Evolutionary conservation across 2,888 invertebrate genomes (phyloP).

Genomic region (Drosophila melanosoma): DNA sequence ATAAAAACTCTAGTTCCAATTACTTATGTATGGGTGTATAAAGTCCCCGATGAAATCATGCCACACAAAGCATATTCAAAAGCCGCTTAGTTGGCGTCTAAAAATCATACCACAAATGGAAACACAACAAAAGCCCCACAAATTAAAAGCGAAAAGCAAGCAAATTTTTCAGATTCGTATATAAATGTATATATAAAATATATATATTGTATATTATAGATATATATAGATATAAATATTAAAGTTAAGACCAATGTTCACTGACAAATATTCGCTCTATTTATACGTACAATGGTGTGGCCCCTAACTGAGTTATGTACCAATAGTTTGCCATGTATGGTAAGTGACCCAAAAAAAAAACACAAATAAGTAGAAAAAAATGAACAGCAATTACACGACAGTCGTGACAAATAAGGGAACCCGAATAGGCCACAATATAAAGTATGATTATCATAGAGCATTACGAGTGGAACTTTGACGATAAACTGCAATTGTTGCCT

Average conservation of each 20-base stretch:
- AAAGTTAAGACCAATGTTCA: constrained; percentile 10
- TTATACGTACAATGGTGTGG: constrained; percentile 10
- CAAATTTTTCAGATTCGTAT: constrained; percentile 58
- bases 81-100: constrained; percentile 48
- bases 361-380: background rate
- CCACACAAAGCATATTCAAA: constrained; percentile 40
- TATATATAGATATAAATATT: constrained; percentile 5
- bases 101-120: constrained; percentile 32
- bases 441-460: constrained; percentile 18
- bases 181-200: constrained; percentile 1
- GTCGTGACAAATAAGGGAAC: constrained; percentile 9
- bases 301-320: background rate
- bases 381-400: constrained; percentile 33
- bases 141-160: constrained; percentile 60
- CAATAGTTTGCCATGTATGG: constrained; percentile 19
- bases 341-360: constrained; percentile 34
- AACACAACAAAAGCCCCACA: constrained; percentile 60
- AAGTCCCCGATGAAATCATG: constrained; percentile 43
- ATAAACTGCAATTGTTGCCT: constrained; percentile 52
- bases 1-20: constrained; percentile 52
- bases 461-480: background rate
- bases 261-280: constrained; percentile 40
- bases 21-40: constrained; percentile 22
- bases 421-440: background rate
- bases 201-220: background rate